Percentiles rank a stretch among this genome's conserved stretches.
Conservation (phyloP, 2,113 vertebrate genomes). For the Crypturellus undulatus region DNA sequence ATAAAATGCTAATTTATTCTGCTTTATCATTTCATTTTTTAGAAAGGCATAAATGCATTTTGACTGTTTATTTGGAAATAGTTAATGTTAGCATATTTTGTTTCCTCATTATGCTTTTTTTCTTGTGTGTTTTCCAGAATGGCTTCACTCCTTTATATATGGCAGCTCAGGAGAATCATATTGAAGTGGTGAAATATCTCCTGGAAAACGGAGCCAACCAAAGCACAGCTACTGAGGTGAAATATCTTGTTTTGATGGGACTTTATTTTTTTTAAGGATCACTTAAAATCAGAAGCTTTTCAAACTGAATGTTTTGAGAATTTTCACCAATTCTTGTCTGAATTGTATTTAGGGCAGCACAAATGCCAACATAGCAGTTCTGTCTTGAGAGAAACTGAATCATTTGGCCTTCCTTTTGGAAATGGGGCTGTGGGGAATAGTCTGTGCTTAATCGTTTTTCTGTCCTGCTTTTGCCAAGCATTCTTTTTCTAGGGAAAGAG, state of each 20-base stretch:
- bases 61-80: neutral
- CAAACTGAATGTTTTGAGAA: neutral
- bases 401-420: neutral
- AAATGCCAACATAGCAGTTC: neutral
- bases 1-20: neutral
- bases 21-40: neutral
- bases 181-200: slow-evolving; percentile 95
- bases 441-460: neutral
- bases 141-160: slow-evolving; percentile 98
- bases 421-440: neutral
- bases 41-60: neutral
- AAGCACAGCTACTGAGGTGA: slow-evolving; percentile 97
- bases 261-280: neutral
- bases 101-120: neutral
- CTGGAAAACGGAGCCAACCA: slow-evolving; percentile 98
- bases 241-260: neutral
- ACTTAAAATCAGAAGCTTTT: neutral
- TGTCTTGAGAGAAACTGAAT: neutral
- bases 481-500: neutral
- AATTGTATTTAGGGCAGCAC: neutral
- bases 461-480: neutral
- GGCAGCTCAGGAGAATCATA: slow-evolving; percentile 98
- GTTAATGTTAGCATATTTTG: rapidly evolving
- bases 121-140: slow-evolving; percentile 82
- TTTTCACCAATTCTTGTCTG: neutral